Evolutionary conservation across 2,113 vertebrate genomes (phyloP), one percentile per base, ranked within the genome.

Genomic region (Piaya cayana): DNA sequence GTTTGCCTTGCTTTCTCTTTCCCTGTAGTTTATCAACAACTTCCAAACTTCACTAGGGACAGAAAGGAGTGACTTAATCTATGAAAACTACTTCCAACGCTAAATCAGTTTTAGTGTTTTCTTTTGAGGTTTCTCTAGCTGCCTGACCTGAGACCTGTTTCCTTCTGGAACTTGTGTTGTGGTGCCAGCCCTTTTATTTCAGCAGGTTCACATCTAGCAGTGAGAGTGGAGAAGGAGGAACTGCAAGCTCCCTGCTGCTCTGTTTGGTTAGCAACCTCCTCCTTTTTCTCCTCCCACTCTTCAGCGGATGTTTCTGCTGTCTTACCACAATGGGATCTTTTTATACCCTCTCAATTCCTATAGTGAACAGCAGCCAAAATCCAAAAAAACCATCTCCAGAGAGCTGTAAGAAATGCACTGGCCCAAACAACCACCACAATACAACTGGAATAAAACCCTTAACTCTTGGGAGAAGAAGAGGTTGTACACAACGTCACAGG

Each of bases 251-350:
- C 91, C 93, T 67, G 71, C 87, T 95, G 91, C 65, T 88, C 68
- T 56, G 23, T 63, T 92, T 86, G 82, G 82, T 94, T 93, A 78
- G 83, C 49, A 64, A 75, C 74, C 72, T 76, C n/a, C 49, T 85
- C 36, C 78, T 88, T 43, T 74, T 88, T 69, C 88, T 96, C 92
- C 90, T 68, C 64, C 29, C 29, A 82, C 71, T 69, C 84, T 75
- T 82, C 71, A 94, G 76, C 94, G 96, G 92, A 96, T 96, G 94
- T 95, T 94, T 94, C 71, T 93, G 82, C 82, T 86, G 85, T 81
- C 92, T 95, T 81, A 81, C 95, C 80, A 81, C 92, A 93, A 95
- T 15, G 4, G 39, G 47, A 87, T 75, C 93, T 94, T 88, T 95
- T 91, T 63, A 90, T 90, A 88, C 80, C 63, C 71, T 88, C 72